Percentiles rank a stretch among this genome's conserved stretches.
Evolutionary conservation across 2,888 invertebrate genomes (phyloP).

Genomic region (Automeris io): DNA sequence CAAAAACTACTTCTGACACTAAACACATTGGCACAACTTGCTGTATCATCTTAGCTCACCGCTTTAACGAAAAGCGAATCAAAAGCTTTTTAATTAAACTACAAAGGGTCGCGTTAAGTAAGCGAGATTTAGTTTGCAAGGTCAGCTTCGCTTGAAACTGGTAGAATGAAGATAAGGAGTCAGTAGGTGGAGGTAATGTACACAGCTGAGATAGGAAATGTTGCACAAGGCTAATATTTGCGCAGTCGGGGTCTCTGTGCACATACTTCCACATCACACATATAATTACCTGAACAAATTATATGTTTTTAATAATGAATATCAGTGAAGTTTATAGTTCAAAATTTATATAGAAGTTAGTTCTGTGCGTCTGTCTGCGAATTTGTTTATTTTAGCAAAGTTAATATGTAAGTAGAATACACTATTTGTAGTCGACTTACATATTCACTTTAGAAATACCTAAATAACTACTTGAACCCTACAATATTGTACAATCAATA

Average conservation of each 20-base stretch:
- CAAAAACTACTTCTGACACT: background rate
- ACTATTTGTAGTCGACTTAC: too few relatives aligned
- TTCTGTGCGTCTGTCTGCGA: too few relatives aligned
- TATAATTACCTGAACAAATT: slow-evolving; percentile 18
- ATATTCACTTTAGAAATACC: too few relatives aligned
- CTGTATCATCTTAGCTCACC: background rate
- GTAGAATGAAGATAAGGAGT: slow-evolving; percentile 49
- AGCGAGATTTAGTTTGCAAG: slow-evolving; percentile 43
- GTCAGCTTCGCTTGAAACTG: slow-evolving; percentile 40
- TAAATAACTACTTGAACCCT: too few relatives aligned
- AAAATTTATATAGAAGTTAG: too few relatives aligned
- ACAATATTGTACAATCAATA: too few relatives aligned
- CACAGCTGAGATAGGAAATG: slow-evolving; percentile 48
- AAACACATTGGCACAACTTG: background rate
- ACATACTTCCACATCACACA: slow-evolving; percentile 21
- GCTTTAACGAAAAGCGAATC: slow-evolving; percentile 14
- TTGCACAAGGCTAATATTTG: slow-evolving; percentile 59
- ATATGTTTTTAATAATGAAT: slow-evolving; percentile 1
- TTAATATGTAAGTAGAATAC: too few relatives aligned
- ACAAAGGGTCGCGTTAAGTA: slow-evolving; percentile 46
- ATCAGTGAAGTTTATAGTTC: too few relatives aligned
- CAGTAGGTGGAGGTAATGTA: slow-evolving; percentile 48
- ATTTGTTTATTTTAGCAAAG: too few relatives aligned
- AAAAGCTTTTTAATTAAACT: slow-evolving; percentile 53
- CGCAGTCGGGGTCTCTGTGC: slow-evolving; percentile 17